A percentile compares a stretch with the other conserved stretches of the same genome.
phyloP scores from a whole-genome alignment of 2,797 vertebrate species.

The Allenopithecus nigroviridis region DNA sequence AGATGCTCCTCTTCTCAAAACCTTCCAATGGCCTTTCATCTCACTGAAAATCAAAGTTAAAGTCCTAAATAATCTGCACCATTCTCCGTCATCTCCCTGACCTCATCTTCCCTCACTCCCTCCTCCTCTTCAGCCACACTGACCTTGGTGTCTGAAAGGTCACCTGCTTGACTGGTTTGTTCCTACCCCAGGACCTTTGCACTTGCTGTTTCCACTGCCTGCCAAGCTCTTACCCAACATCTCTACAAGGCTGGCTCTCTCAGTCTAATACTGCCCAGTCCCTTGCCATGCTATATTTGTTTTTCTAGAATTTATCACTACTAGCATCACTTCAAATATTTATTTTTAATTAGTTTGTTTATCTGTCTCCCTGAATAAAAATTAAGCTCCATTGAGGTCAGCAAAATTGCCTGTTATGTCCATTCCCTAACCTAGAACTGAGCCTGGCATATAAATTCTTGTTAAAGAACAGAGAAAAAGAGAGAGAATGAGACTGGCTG shows the following conservation, averaged over 20 bases:
- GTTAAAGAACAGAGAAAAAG: neutral
- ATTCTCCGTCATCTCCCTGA: neutral
- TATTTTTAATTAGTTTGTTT: neutral
- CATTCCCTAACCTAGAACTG: neutral
- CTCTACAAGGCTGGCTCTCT: neutral
- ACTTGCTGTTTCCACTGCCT: neutral
- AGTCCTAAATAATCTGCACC: accelerated
- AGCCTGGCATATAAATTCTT: neutral
- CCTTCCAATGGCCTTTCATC: neutral
- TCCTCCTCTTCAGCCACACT: neutral
- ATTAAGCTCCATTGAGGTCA: neutral
- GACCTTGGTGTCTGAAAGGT: neutral
- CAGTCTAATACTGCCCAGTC: neutral
- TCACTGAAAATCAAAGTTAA: neutral
- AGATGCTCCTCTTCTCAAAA: neutral
- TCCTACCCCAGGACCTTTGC: neutral
- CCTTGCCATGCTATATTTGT: neutral
- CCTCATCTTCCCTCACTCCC: neutral
- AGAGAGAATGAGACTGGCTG: neutral
- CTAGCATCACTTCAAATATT: neutral
- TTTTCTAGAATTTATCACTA: neutral
- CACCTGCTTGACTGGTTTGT: too few species aligned
- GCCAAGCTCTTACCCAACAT: neutral
- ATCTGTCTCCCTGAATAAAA: neutral
- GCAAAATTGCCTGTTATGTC: neutral